phyloP scores from a whole-genome alignment of 2,888 invertebrate genomes.

The Ferdinandea cuprea region DNA sequence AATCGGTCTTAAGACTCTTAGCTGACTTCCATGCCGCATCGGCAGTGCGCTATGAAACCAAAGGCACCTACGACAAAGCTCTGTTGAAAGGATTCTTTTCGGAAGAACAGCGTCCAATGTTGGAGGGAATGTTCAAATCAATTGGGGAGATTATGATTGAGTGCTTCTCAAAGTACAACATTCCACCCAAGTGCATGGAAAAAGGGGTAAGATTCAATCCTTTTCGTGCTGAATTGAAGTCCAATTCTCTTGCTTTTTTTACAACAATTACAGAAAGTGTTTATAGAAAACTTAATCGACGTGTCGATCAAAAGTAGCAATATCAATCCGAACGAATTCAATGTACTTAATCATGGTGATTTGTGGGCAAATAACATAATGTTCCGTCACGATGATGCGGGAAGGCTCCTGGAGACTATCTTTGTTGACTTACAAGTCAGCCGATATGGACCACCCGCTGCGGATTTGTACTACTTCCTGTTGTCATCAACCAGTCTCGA shows the following conservation, averaged over 20 bases:
- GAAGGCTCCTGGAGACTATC: conserved; percentile 77
- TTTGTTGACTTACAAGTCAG: conserved; percentile 80
- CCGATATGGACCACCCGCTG: conserved; percentile 77
- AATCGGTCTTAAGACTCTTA: conserved; percentile 77
- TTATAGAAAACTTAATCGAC: conserved; percentile 68
- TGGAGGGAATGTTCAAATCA: conserved; percentile 73
- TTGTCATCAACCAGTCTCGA: conserved; percentile 79
- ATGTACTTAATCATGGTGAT: conserved; percentile 79
- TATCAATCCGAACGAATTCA: conserved; percentile 76
- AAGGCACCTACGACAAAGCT: conserved; percentile 75
- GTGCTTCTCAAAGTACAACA: conserved; percentile 60
- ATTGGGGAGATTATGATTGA: conserved; percentile 44
- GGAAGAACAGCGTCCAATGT: conserved; percentile 59
- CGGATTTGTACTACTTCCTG: conserved; percentile 79
- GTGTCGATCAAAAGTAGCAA: conserved; percentile 36
- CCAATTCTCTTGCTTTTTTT: neutral
- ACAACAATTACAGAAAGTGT: conserved; percentile 54
- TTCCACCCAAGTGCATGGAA: conserved; percentile 75
- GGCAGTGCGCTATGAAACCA: conserved; percentile 75
- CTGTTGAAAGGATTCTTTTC: conserved; percentile 72
- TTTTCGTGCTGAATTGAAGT: neutral
- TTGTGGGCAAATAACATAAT: conserved; percentile 80
- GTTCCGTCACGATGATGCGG: conserved; percentile 77
- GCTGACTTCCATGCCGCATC: conserved; percentile 81
- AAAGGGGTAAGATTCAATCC: conserved; percentile 76